A percentile compares a stretch with the other conserved stretches of the same genome.
These are phyloP conservation scores for Sapajus apella DNA, from an alignment of 2,113 vertebrate species.

Conservation along the genomic window DNA sequence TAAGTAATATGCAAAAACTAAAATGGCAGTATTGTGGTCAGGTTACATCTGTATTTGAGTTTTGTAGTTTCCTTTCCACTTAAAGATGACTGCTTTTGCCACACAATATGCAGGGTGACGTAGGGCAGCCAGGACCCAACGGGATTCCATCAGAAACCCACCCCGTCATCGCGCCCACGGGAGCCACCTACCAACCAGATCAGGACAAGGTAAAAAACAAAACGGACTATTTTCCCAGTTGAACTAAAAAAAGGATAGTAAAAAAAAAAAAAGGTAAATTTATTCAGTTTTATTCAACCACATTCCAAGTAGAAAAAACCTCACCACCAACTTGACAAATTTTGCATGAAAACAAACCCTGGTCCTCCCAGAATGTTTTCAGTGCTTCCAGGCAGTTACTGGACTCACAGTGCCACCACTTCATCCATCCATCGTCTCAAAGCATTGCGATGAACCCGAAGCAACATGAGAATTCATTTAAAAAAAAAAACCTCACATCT, in stretches of 20 bases:
- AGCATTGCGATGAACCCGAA: too few relatives aligned
- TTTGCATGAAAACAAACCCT: accelerated
- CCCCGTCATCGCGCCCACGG: background rate
- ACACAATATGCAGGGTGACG: constrained; percentile 76
- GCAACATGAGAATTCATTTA: accelerated
- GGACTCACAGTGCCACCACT: accelerated
- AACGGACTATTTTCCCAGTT: accelerated
- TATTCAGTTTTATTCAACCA: background rate
- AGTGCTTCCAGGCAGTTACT: background rate
- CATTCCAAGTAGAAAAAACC: background rate
- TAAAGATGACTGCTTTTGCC: background rate
- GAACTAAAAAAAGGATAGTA: accelerated
- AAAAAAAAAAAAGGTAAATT: too few relatives aligned
- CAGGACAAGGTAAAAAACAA: constrained; percentile 83
- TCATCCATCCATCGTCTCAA: accelerated
- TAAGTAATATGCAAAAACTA: background rate
- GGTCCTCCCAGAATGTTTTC: background rate
- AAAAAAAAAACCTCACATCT: too few relatives aligned
- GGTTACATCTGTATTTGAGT: background rate
- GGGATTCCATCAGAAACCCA: constrained; percentile 71
- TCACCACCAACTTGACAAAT: accelerated
- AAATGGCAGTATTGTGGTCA: background rate
- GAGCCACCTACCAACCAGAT: constrained; percentile 34
- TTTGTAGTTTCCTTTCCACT: background rate
- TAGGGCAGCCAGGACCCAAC: constrained; percentile 83